Conservation (phyloP, 2,888 invertebrate genomes). For the Lithophane ornitopus region DNA sequence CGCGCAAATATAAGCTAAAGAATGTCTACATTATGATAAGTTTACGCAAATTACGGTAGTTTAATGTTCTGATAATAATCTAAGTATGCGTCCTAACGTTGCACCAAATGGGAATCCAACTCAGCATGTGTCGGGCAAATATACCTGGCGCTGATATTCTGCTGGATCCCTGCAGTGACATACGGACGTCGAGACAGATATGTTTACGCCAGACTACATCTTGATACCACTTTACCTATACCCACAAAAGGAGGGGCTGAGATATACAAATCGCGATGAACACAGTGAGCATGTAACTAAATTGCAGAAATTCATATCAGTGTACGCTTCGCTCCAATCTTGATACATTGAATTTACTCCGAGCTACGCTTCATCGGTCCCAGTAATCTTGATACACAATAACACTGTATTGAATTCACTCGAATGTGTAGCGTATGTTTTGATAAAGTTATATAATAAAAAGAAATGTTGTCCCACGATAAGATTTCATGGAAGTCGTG, state of each 20-base stretch:
- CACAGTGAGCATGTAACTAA: constrained; percentile 30
- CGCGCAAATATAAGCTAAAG: too few relatives aligned
- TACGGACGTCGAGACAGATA: too few relatives aligned
- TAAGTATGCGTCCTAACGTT: too few relatives aligned
- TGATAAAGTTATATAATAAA: constrained; percentile 33
- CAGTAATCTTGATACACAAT: constrained; percentile 59
- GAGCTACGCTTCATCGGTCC: constrained; percentile 52
- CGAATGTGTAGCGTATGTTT: constrained; percentile 37
- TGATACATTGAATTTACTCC: constrained; percentile 58
- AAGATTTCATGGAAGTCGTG: not conserved
- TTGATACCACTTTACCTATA: not conserved
- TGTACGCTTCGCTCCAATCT: constrained; percentile 55
- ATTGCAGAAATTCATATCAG: constrained; percentile 51
- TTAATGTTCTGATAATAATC: too few relatives aligned
- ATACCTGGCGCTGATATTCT: too few relatives aligned
- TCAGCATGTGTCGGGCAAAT: too few relatives aligned
- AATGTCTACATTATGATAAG: too few relatives aligned
- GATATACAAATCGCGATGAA: constrained; percentile 28
- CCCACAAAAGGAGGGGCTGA: not conserved
- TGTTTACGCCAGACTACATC: not conserved
- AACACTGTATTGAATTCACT: constrained; percentile 52
- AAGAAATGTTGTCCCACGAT: not conserved
- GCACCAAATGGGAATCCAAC: too few relatives aligned
- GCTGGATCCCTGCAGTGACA: too few relatives aligned
- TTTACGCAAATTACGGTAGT: too few relatives aligned